Percentiles rank a stretch among this genome's conserved stretches.
phyloP scores from a whole-genome alignment of 2,113 vertebrate genomes.

The Anhinga anhinga region DNA sequence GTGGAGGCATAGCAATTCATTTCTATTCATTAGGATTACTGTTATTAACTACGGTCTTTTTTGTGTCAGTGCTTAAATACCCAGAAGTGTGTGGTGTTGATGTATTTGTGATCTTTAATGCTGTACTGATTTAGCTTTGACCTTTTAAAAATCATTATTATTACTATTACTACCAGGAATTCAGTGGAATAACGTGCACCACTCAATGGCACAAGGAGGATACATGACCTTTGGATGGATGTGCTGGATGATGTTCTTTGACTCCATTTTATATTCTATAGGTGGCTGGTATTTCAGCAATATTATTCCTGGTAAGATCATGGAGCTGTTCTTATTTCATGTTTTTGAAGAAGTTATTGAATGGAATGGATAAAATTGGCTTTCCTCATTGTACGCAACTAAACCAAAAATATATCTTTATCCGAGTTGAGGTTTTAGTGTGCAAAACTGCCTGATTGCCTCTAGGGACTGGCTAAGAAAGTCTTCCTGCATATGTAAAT shows the following conservation, averaged over 20 bases:
- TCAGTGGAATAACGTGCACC: slow-evolving; percentile 75
- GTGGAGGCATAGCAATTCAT: background rate
- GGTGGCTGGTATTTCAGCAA: slow-evolving; percentile 78
- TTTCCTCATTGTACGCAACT: background rate
- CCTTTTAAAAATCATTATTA: background rate
- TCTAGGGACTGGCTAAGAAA: background rate
- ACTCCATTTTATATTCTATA: slow-evolving; percentile 71
- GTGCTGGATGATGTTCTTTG: slow-evolving; percentile 77
- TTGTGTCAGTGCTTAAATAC: background rate
- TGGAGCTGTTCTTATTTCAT: background rate
- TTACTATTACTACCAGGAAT: slow-evolving; percentile 61
- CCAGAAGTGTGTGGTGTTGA: background rate
- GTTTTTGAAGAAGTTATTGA: background rate
- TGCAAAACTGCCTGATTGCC: background rate
- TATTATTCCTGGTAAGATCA: slow-evolving; percentile 72
- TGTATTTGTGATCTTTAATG: background rate
- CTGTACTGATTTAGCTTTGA: background rate
- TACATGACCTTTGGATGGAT: slow-evolving; percentile 69
- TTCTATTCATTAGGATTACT: background rate
- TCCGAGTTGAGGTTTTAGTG: background rate
- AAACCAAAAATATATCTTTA: background rate
- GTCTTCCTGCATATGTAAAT: background rate
- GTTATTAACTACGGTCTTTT: background rate
- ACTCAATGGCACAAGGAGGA: slow-evolving; percentile 16
- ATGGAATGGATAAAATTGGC: background rate